Evolutionary conservation across 2,888 invertebrate genomes (phyloP), one percentile per base, ranked within the genome.

Genomic region (Lysandra coridon): DNA sequence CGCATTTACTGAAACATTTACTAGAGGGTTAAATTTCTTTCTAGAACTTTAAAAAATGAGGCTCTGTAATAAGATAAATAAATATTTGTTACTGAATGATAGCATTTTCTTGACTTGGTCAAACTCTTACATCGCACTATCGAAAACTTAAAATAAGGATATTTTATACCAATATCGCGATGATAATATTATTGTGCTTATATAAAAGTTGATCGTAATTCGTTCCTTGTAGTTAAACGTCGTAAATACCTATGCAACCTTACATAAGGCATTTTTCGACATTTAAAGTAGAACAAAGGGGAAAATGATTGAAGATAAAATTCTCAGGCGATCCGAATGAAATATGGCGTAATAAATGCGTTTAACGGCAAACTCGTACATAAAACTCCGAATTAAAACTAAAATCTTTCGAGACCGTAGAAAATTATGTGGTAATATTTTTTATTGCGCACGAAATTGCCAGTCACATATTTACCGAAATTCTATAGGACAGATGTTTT

Each of bases 371-470:
- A 53, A 76, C 30, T 53, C 57, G 76, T 7, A 17, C 53, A 57
- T 76, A 57, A 76, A 76, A 76, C 33, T 3, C 33, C 53, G 53
- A 75, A 76, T 76, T 53, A 53, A 76, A 76, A 76, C 57, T 57
- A 76, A 76, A 76, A 76, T 76, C 76, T 53, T 76, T 57, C 57
- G 33, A 30, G 53, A 30, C 57, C 53, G 53, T 57, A 76, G 30
- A 76, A 53, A 76, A 57, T 76, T 57, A 76, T 76, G 76, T 57
- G 76, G 33, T 37, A 33, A 57, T 76, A 57, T 76, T 53, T 76
- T 74, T 76, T 49, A 53, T 53, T 7, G 23, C 33, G 17, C 33
- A 57, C 33, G 14, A 49, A 76, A 75, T 75, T 75, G 44, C 57
- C 49, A 33, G 49, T 49, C 53, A 17, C 76, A 17, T 76, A 6